Base-by-base conservation (phyloP, 2,797 vertebrate genomes). In the Molossus molossus region DNA sequence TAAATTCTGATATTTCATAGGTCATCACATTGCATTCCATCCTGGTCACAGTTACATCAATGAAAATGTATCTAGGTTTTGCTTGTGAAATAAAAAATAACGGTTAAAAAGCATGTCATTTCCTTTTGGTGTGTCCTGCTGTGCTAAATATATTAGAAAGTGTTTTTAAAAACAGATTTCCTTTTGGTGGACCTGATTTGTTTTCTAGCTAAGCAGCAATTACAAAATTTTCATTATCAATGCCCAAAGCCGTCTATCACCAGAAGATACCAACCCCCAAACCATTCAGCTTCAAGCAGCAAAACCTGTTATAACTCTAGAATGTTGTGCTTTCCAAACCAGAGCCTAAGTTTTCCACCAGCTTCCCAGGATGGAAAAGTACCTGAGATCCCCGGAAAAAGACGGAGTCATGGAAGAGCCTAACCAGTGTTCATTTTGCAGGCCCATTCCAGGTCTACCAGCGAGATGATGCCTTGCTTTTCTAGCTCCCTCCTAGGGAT, bases 221-320 rank as follows among this genome's bases (percentile, higher is more conserved):
- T 64, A 80, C 94, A 82, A 96, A 50, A 89, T 98, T 98, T 97
- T 97, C 97, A 94, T 97, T 97, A 97, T 95, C 96, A 87, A 13
- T 72, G 45, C 76, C 94, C 80, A 97, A 98, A 98, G 55, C 96
- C 96, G 96, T 97, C 96, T 97, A 96, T 97, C 95, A 95, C 95
- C 97, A 97, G 94, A 98, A 91, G 94, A 94, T 97, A 96, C 90
- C 27, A 57, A 92, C 73, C 95, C 95, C 95, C 92, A 79, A 86
- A 97, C 81, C 89, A 96, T 96, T 96, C 97, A 98, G 84, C 94
- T 92, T 87, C 81, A 73, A 91, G 92, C 89, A 97, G 91, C 96
- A 96, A 95, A 97, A 93, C 87, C 82, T 97, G 91, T 86, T 97
- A 64, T 94, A 97, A 97, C 86, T 96, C 88, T 85, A 58, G 94